Base-by-base conservation (phyloP, 1,140 invertebrate genomes). In the Aricia agestis region DNA sequence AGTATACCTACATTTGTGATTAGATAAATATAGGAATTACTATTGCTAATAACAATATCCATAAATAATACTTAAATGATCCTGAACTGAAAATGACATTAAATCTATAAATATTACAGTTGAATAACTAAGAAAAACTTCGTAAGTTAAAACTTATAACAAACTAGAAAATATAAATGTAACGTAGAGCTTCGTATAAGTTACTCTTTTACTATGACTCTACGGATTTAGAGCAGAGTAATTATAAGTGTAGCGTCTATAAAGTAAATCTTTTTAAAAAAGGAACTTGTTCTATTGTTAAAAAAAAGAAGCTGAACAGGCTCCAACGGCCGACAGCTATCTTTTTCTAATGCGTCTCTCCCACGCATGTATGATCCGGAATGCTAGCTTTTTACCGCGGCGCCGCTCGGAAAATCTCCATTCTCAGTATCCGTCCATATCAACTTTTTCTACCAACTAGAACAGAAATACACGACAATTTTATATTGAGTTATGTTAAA, bases 211-310 rank as follows among this genome's bases (percentile, higher is more conserved):
- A 42, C 41, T n/a, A n/a, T n/a, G n/a, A 9, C 1, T 13, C 10
- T 52, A 52, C 11, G 13, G 9, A 52, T 52, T 9, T 10, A 52
- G 45, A 52, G 11, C 45, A 52, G 45, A 13, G 13, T 52, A 52
- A 52, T 52, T 52, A 52, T n/a, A n/a, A n/a, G 45, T 15, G 59
- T 63, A 25, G 42, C 67, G 36, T 41, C 66, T 71, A 74, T 74
- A 74, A 70, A 71, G 71, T 45, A 45, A 66, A 66, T 66, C 61
- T 71, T 41, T 18, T 31, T 32, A 67, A 66, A 74, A 74, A 74
- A 74, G 69, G 52, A 72, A 70, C 73, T 65, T 63, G 73, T 65
- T 74, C 70, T 72, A 72, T 74, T 65, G 70, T 69, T 71, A 41
- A 69, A 72, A 74, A 74, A 72, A 70, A 58, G 69, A 69, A 68